These are phyloP conservation scores for Noctuana brunneofusca DNA, from an alignment of 2,888 invertebrate species.

Conservation along the genomic window DNA sequence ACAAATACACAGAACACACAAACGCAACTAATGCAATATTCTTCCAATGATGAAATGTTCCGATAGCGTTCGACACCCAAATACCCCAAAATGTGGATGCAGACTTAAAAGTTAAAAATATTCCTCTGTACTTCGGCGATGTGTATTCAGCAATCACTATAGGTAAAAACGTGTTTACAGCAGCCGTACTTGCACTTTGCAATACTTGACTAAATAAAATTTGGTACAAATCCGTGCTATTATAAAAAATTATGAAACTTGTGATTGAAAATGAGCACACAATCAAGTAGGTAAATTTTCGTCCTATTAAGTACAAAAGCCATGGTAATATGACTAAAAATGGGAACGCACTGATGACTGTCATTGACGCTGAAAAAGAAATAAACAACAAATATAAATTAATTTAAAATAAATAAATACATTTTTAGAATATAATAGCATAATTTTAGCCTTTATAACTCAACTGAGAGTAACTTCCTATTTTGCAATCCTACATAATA, in stretches of 20 bases:
- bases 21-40: neutral
- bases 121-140: neutral
- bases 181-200: neutral
- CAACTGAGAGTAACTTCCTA: too few relatives aligned
- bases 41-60: neutral
- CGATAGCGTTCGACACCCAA: neutral
- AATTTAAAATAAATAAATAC: too few relatives aligned
- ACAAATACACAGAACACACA: neutral
- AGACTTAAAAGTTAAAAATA: neutral
- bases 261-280: neutral
- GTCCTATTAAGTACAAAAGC: neutral
- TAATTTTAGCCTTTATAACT: too few relatives aligned
- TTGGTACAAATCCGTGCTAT: neutral
- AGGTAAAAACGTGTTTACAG: neutral
- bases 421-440: too few relatives aligned
- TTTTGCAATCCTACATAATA: too few relatives aligned
- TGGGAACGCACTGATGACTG: neutral
- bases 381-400: neutral
- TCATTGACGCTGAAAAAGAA: neutral
- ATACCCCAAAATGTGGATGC: conserved; percentile 5
- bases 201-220: neutral
- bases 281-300: neutral
- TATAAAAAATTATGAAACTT: neutral
- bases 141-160: neutral
- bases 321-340: neutral